Evolutionary conservation across 2,797 vertebrate species (phyloP), one percentile per base, ranked within the genome.

Genomic region (Sternarchorhynchus goeldii): DNA sequence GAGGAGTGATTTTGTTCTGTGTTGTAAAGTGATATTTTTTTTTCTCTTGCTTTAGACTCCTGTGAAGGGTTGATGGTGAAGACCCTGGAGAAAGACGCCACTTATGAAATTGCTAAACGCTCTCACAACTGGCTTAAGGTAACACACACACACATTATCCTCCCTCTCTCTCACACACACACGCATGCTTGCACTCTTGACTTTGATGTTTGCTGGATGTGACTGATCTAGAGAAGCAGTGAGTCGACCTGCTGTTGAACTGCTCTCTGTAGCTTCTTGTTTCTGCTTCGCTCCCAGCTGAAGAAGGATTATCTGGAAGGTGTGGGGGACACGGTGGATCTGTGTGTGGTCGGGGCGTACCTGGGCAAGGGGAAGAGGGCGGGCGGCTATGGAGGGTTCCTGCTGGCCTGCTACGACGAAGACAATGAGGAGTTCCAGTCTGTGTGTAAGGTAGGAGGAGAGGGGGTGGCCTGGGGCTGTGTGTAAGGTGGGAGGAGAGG

Each of bases 121-220:
- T 97, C 96, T 0, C 96, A 95, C 85, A 98, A 97, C 84, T 98
- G 96, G 96, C 92, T 97, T 55, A 98, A 98, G 95, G 96, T 98
- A 80, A 81, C 66, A 6, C 12, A 72, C 63, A 53, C 58, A 56
- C 53, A 70, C 66, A 60, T 4, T 25, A 14, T 21, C 29, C 20
- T 34, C 0, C 17, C 36, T 39, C n/a, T n/a, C n/a, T n/a, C n/a
- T n/a, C n/a, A 39, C 36, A 0, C 36, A 2, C 36, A 7, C 7
- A 7, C 36, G 2, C 36, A 50, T 25, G 25, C 25, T 25, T 25
- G 25, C 25, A 25, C 25, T 25, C 25, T 25, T 25, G 25, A 25
- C 25, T 25, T 25, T 25, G 25, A 1, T 25, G 25, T 25, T 25
- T 25, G 25, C 25, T 25, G n/a, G n/a, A n/a, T n/a, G n/a, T n/a